Evolutionary conservation across 2,113 vertebrate species (phyloP).

Genomic region (Cryptomyrus ogoouensis): DNA sequence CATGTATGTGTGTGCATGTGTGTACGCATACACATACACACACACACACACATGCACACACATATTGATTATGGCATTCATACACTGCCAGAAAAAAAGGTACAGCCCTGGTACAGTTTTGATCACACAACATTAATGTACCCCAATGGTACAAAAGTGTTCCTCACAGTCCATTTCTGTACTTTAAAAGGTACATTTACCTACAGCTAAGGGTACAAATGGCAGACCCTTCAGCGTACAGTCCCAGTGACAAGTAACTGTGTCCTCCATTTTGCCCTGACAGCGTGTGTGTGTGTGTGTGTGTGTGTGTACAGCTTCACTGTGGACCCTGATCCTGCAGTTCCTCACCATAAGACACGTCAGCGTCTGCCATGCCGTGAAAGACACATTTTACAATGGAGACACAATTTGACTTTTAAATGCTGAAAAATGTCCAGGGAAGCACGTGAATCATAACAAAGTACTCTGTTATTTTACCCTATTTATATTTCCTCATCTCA

Average conservation of each 20-base stretch:
- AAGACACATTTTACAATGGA: constrained; percentile 71
- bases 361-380: constrained; percentile 60
- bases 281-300: too few species aligned
- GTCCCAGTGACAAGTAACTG: background rate
- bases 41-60: background rate
- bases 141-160: too few species aligned
- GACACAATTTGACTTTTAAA: constrained; percentile 87
- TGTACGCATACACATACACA: background rate
- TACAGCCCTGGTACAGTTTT: too few species aligned
- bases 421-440: constrained; percentile 59
- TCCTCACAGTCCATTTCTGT: too few species aligned
- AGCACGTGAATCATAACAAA: constrained; percentile 84
- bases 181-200: too few species aligned
- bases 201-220: too few species aligned
- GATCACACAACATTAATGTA: too few species aligned
- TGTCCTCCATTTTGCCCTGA: background rate
- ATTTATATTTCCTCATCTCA: constrained; percentile 66
- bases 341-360: background rate
- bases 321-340: background rate
- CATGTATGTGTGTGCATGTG: background rate
- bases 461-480: constrained; percentile 84
- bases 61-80: background rate
- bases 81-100: background rate
- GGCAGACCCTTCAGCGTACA: background rate
- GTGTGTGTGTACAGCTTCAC: background rate